phyloP scores from a whole-genome alignment of 1,140 invertebrate species.

The Drosophila rufa region DNA sequence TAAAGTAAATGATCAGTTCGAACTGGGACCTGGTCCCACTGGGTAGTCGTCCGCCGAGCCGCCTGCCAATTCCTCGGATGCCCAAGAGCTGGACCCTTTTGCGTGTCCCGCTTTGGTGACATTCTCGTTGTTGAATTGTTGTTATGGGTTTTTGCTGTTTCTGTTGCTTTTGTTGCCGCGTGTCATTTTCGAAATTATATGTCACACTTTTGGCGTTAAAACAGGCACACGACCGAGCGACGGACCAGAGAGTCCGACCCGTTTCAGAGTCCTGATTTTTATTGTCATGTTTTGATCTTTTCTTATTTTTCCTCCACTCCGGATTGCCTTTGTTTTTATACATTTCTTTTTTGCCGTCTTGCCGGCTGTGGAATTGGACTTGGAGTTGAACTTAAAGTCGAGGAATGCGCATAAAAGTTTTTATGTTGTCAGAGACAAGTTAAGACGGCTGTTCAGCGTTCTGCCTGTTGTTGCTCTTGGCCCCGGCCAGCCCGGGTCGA shows the following conservation, averaged over 20 bases:
- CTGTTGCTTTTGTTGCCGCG: conserved; percentile 59
- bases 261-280: conserved; percentile 81
- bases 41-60: not conserved
- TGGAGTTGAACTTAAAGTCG: conserved; percentile 47
- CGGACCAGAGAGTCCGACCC: conserved; percentile 51
- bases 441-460: conserved; percentile 27
- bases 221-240: conserved; percentile 72
- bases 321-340: conserved; percentile 60
- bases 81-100: conserved; percentile 41
- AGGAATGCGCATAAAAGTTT: conserved; percentile 80
- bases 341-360: conserved; percentile 19
- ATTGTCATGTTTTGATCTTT: conserved; percentile 83
- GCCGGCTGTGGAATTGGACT: conserved; percentile 15
- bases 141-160: conserved; percentile 67
- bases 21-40: conserved; percentile 3
- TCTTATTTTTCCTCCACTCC: conserved; percentile 35
- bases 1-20: conserved; percentile 72
- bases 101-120: conserved; percentile 76
- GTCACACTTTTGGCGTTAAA: conserved; percentile 82
- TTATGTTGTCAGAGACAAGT: conserved; percentile 68
- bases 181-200: conserved; percentile 83
- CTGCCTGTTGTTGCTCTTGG: conserved; percentile 5
- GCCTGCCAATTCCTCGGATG: not conserved
- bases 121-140: conserved; percentile 74
- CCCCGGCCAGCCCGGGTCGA: conserved; percentile 24